phyloP scores from a whole-genome alignment of 2,888 invertebrate species.

The Caenorhabditis macrosperma region DNA sequence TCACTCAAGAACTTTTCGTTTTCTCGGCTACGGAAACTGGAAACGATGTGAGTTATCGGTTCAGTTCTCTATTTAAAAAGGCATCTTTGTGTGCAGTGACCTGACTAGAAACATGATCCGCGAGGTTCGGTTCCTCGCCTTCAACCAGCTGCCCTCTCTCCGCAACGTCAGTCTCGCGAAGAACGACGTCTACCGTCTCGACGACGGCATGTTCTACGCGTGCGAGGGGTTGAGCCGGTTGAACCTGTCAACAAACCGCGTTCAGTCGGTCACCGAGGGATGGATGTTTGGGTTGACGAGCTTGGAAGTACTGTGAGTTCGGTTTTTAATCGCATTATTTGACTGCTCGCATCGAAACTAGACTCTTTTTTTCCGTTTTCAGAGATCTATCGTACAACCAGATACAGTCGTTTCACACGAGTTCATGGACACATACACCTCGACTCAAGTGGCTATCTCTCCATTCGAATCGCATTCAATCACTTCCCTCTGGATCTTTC shows the following conservation, averaged over 20 bases:
- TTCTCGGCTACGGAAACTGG: conserved; percentile 54
- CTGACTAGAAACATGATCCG: conserved; percentile 63
- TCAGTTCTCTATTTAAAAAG: background rate
- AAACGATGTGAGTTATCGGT: conserved; percentile 58
- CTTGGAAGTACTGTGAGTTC: conserved; percentile 65
- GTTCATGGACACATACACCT: conserved; percentile 66
- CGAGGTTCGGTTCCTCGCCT: conserved; percentile 56
- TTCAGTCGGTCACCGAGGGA: conserved; percentile 65
- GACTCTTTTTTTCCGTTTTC: conserved; percentile 12
- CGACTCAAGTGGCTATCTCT: conserved; percentile 64
- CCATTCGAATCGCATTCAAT: conserved; percentile 64
- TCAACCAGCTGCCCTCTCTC: conserved; percentile 60
- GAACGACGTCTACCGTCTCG: conserved; percentile 65
- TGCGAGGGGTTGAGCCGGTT: conserved; percentile 61
- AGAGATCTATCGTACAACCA: conserved; percentile 69
- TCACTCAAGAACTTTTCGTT: conserved; percentile 58
- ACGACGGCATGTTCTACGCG: conserved; percentile 69
- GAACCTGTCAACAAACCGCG: conserved; percentile 67
- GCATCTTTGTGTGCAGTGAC: conserved; percentile 58
- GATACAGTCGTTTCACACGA: conserved; percentile 63
- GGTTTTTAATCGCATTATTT: background rate
- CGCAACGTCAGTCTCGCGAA: conserved; percentile 61
- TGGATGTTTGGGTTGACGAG: conserved; percentile 67
- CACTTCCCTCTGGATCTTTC: conserved; percentile 68
- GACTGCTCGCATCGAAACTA: background rate